Base-by-base conservation (phyloP, 2,888 invertebrate genomes). In the Drosophila testacea region DNA sequence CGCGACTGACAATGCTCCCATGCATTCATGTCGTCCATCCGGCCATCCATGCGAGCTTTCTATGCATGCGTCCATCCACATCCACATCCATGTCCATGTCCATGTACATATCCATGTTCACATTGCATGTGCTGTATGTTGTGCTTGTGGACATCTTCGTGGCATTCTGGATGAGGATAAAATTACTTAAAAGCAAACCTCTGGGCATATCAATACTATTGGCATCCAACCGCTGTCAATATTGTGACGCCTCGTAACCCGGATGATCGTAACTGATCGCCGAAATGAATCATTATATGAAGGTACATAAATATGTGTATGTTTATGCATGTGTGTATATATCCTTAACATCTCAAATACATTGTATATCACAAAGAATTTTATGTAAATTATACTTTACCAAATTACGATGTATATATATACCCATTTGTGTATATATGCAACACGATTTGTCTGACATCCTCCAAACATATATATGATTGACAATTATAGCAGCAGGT, bases 1-100 rank as follows among this genome's bases (percentile, higher is more conserved):
- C 86, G 88, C 83, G 88, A 81, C 85, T 85, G 85, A 85, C 85
- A 85, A 75, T 83, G 88, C 81, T 85, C 73, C 88, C 86, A 88
- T 81, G 88, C 78, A 70, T 82, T 80, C 88, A 84, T 78, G 80
- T 79, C 75, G 82, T 78, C 80, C 83, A 83, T 83, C 85, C 83
- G 75, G 80, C 74, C 77, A 59, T 39, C 50, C 13, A 42, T 13
- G 51, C 42, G 57, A 44, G 51, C 73, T 73, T 68, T 68, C 67
- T 74, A 69, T 75, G 77, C 74, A 73, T 82, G 76, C 61, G 16
- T 54, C 52, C 47, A 32, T 34, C 41, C 42, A 10, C 44, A 36
- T 27, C 46, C 6, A 10, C 27, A 9, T 32, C 44, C 16, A 44
- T 38, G 41, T 56, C 51, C 51, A 46, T 6, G 11, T 50, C 22